Evolutionary conservation across 2,797 vertebrate species (phyloP), one percentile per base, ranked within the genome.

Genomic region (Tapirus indicus): DNA sequence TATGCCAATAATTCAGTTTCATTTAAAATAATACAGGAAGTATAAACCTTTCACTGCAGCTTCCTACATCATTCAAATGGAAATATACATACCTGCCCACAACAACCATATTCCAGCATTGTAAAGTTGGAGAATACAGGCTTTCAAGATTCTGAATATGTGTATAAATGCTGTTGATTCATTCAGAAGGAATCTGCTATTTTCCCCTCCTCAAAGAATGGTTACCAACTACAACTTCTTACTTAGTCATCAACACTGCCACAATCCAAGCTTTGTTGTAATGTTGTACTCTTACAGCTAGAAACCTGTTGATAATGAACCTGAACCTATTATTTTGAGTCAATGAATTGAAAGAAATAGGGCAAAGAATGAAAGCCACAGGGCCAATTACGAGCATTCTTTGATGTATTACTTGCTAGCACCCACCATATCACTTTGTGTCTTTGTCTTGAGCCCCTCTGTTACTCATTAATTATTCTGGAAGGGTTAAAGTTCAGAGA

Each of bases 281-380:
- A 99, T 99, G 99, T 99, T 99, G 99, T 99, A 99, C 99, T 99
- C 99, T 99, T 99, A 98, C 98, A 99, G 99, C 99, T 99, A 99
- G 99, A 99, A 99, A 99, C 99, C 99, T 99, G 99, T 99, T 99
- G 99, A 99, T 99, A 99, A 99, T 99, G 99, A 99, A 99, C 99
- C 99, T 99, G 99, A 99, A 99, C 99, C 99, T 99, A 99, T 99
- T 99, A 99, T 99, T 99, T 99, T 99, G 99, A 99, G 99, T 99
- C 99, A 99, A 99, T 99, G 99, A 99, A 99, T 99, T 99, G 99
- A 99, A 99, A 99, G 99, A 99, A 99, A 99, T 99, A 99, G 99
- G 99, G 99, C 99, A 99, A 99, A 99, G 99, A 99, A 99, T 99
- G 99, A 99, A 99, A 99, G 99, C 99, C 99, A 99, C 99, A 99